Evolutionary conservation across 2,888 invertebrate genomes (phyloP).

Genomic region (Lepidochrysops patricia): DNA sequence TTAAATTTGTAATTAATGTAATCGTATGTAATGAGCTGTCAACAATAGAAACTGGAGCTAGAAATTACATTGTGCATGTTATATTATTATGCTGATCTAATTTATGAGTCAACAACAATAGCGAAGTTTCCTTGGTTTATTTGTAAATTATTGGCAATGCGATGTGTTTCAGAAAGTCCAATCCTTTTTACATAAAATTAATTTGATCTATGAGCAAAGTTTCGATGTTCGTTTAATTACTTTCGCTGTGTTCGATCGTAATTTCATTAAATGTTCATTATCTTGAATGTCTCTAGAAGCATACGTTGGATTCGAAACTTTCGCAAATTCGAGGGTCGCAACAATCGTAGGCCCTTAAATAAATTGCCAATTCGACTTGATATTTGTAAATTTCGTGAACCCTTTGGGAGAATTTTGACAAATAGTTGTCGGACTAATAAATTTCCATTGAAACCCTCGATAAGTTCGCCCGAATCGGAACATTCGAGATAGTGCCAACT

Average conservation of each 20-base stretch:
- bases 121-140: background rate
- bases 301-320: constrained; percentile 30
- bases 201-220: constrained; percentile 10
- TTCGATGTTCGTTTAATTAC: constrained; percentile 16
- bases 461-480: constrained; percentile 60
- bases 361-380: constrained; percentile 56
- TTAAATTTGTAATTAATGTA: background rate
- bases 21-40: background rate
- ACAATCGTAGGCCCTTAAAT: constrained; percentile 37
- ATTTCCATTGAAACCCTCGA: constrained; percentile 66
- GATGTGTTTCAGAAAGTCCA: background rate
- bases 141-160: constrained; percentile 3
- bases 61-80: background rate
- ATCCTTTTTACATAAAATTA: background rate
- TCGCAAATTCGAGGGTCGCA: constrained; percentile 27
- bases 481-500: constrained; percentile 60
- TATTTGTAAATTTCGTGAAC: constrained; percentile 56
- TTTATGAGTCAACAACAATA: constrained; percentile 9
- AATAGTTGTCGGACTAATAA: constrained; percentile 68
- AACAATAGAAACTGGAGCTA: background rate
- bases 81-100: background rate
- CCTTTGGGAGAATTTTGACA: constrained; percentile 67
- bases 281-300: constrained; percentile 21
- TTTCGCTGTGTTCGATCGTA: background rate
- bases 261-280: constrained; percentile 3